phyloP scores from a whole-genome alignment of 1,140 invertebrate genomes.

The Drosophila nigrodunni region DNA sequence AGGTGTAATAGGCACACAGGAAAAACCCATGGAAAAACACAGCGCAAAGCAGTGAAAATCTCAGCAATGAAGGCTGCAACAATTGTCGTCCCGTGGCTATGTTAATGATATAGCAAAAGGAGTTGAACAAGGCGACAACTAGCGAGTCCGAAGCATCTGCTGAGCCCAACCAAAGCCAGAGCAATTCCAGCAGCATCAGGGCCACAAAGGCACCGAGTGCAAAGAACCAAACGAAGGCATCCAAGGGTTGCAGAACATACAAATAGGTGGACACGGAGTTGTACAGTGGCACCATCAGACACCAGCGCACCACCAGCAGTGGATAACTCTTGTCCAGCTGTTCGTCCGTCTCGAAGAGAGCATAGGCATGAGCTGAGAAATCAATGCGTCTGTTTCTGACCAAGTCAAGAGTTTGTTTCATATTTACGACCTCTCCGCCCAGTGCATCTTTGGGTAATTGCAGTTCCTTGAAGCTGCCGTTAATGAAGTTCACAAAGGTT shows the following conservation, averaged over 20 bases:
- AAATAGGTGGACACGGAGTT: conserved; percentile 69
- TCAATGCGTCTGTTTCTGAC: conserved; percentile 59
- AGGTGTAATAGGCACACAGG: conserved; percentile 71
- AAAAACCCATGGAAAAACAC: conserved; percentile 78
- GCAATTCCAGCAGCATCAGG: conserved; percentile 48
- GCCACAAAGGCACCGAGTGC: conserved; percentile 47
- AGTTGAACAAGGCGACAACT: conserved; percentile 33
- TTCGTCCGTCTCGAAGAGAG: conserved; percentile 67
- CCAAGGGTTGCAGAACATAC: conserved; percentile 66
- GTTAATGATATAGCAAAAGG: conserved; percentile 71
- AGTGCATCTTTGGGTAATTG: conserved; percentile 46
- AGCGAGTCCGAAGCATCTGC: background rate
- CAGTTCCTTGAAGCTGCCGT: conserved; percentile 61
- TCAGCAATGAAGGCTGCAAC: conserved; percentile 45
- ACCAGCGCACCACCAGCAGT: conserved; percentile 73
- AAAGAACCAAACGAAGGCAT: conserved; percentile 64
- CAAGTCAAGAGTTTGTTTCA: conserved; percentile 66
- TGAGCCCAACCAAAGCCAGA: conserved; percentile 44
- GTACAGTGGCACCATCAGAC: conserved; percentile 72
- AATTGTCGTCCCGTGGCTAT: conserved; percentile 56
- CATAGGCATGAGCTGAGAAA: conserved; percentile 74
- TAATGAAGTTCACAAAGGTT: conserved; percentile 63
- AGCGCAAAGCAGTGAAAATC: conserved; percentile 51
- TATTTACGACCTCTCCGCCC: conserved; percentile 65
- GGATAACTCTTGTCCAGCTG: conserved; percentile 72